Evolutionary conservation across 2,888 invertebrate genomes (phyloP).

Genomic region (Netelia virgata): DNA sequence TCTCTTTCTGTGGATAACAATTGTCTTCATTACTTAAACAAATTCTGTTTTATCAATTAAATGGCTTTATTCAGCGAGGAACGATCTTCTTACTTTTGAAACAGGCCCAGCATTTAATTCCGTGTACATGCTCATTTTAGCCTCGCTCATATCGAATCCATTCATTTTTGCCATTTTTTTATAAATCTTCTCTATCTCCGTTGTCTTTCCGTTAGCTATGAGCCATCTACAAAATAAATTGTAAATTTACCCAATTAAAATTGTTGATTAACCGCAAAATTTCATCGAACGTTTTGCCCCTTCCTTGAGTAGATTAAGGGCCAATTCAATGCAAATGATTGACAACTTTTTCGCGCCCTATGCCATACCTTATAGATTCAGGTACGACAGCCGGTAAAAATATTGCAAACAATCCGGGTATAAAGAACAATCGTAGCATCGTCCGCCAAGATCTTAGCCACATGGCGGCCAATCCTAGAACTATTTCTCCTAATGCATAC

Average conservation of each 20-base stretch:
- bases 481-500: constrained; percentile 90
- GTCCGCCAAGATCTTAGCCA: constrained; percentile 89
- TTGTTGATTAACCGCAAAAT: neutral
- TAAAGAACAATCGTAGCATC: constrained; percentile 88
- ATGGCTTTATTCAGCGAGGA: neutral
- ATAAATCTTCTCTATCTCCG: constrained; percentile 87
- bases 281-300: neutral
- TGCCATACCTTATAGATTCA: constrained; percentile 87
- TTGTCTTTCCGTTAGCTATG: constrained; percentile 87
- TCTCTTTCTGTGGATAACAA: constrained; percentile 53
- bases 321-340: neutral
- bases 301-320: neutral
- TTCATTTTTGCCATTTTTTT: constrained; percentile 89
- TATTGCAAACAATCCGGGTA: constrained; percentile 89
- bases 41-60: constrained; percentile 6
- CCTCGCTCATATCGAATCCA: constrained; percentile 86
- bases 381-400: constrained; percentile 89
- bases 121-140: constrained; percentile 85
- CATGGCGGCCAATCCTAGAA: constrained; percentile 89
- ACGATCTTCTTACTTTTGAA: constrained; percentile 64
- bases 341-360: neutral
- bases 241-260: neutral
- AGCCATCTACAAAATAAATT: constrained; percentile 87
- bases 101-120: constrained; percentile 72
- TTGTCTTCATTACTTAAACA: neutral